A percentile compares a stretch with the other conserved stretches of the same genome.
Evolutionary conservation across 2,797 vertebrate genomes (phyloP).

Genomic region (Bovichtus diacanthus): DNA sequence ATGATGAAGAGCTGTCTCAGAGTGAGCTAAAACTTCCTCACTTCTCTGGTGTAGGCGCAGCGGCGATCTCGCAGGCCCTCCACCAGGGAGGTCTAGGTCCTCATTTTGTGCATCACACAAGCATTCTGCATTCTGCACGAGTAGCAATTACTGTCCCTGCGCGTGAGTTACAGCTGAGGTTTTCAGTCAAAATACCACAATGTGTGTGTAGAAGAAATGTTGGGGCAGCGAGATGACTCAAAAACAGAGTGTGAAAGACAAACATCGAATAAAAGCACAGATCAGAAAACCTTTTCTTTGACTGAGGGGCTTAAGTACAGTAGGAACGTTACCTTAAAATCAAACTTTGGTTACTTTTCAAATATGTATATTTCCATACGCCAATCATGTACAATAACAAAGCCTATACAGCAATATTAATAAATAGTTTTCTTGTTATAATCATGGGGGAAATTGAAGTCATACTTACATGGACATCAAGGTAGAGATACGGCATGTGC

Average conservation of each 20-base stretch:
- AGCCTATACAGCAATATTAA: background rate
- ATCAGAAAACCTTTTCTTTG: background rate
- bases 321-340: background rate
- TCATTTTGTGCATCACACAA: conserved; percentile 76
- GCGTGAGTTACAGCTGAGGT: conserved; percentile 49
- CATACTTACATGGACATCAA: conserved; percentile 79
- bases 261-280: background rate
- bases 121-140: conserved; percentile 68
- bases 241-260: background rate
- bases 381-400: background rate
- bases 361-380: background rate
- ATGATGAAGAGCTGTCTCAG: conserved; percentile 74
- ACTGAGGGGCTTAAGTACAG: background rate
- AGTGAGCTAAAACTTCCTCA: conserved; percentile 47
- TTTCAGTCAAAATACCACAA: conserved; percentile 40
- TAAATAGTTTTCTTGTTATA: background rate
- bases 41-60: conserved; percentile 68
- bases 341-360: background rate
- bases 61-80: conserved; percentile 58
- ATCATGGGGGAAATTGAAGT: background rate
- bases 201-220: background rate
- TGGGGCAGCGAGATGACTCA: background rate
- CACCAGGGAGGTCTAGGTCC: conserved; percentile 64
- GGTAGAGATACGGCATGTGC: conserved; percentile 70
- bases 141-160: conserved; percentile 52